Base-by-base conservation (phyloP, 2,888 invertebrate genomes). In the Sphaeridia pumilis region DNA sequence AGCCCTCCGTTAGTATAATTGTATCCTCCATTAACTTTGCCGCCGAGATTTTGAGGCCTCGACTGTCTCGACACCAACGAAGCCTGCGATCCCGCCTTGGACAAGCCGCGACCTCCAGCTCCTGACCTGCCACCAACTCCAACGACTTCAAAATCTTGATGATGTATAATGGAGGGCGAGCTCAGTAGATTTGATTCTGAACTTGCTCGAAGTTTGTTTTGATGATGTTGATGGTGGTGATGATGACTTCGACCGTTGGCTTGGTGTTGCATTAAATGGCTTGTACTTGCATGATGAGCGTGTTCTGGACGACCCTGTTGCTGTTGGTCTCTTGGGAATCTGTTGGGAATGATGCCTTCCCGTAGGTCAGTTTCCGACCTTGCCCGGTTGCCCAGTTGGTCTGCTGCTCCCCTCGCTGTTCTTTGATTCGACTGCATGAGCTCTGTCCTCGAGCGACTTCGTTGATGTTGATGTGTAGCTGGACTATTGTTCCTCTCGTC, bases 361-460 rank as follows among this genome's bases (percentile, higher is more conserved):
- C 64, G 54, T 27, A 67, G 55, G 49, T 67, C 67, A 2, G 66
- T 64, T 56, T 66, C 66, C 31, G 65, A 65, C 46, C 65, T 57
- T 25, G 65, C 65, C 22, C 64, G 52, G 2, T 44, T 20, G 17
- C 38, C 38, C 7, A 38, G 7, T 56, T 50, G 24, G 2, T 28
- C 46, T 10, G 17, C 22, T 24, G 34, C 35, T 4, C 46, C 52
- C 7, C 46, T 27, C 12, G 46, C 52, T 25, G 52, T 52, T 25
- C 46, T n/a, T n/a, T n/a, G n/a, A n/a, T n/a, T n/a, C n/a, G n/a
- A n/a, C n/a, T n/a, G n/a, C n/a, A n/a, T n/a, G n/a, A n/a, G n/a
- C n/a, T n/a, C n/a, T n/a, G n/a, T n/a, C 27, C 52, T 24, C 5
- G 46, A 46, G 28, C 41, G 38, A 46, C 48, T 55, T 36, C 45